Evolutionary conservation across 2,113 vertebrate genomes (phyloP), one percentile per base, ranked within the genome.

Genomic region (Perccottus glenii): DNA sequence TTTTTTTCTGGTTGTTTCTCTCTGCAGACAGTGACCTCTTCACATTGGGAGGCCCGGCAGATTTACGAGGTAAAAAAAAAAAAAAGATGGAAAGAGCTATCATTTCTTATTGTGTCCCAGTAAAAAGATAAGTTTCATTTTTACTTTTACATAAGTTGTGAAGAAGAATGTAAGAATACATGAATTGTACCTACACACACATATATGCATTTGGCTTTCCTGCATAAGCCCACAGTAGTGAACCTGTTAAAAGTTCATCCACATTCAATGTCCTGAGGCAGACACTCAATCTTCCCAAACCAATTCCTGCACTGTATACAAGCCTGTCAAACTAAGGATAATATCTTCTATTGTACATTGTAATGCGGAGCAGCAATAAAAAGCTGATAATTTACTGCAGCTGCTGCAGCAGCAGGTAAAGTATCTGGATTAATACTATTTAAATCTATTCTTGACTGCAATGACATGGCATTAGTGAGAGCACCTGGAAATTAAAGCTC

Each of bases 1-100:
- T 64, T 60, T 53, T 27, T 77, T 80, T 83, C 19, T 78, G 76
- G 53, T 78, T 8, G 67, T 77, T 70, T 76, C 48, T 82, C 58
- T 58, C 57, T 77, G 83, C 85, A 77, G 66, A 87, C 85, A 71
- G 70, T 81, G 89, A 91, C 89, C 89, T 84, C 82, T 76, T 75
- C 79, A 75, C 81, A 76, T 33, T 59, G 78, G 82, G 67, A 82
- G 71, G 73, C 81, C 69, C 47, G 7, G 73, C 80, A 82, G 87
- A 90, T 89, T 90, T 90, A 89, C 43, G 71, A 78, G 48, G 16
- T 40, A 68, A 68, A 55, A 53, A 46, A 57, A 46, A 57, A 60
- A 77, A 36, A 73, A 57, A 81, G 68, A 77, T 19, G 67, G 55
- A 72, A 60, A 60, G 9, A 6, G 11, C 73, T 75, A 75, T 78